Percentiles rank a stretch among this genome's conserved stretches.
Conservation (phyloP, 64 coral and sea anemone species). For the Orbicella faveolata region DNA sequence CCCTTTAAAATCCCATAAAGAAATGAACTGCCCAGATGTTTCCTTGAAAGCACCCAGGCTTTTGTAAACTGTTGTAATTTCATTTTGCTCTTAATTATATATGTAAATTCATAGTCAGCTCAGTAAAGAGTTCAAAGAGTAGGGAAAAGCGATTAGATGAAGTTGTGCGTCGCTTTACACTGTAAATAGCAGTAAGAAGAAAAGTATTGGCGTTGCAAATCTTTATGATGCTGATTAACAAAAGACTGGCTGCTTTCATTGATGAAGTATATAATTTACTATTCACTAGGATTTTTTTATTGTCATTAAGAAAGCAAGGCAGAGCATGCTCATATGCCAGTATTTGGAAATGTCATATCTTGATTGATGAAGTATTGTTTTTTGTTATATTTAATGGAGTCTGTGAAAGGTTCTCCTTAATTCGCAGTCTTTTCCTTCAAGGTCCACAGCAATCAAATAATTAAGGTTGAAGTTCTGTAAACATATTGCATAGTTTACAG, state of each 20-base stretch:
- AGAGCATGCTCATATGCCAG: neutral
- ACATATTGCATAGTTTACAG: too few species aligned
- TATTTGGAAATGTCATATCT: neutral
- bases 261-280: neutral
- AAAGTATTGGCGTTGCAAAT: neutral
- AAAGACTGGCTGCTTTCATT: neutral
- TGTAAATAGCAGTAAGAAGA: neutral
- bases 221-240: neutral
- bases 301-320: neutral
- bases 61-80: neutral
- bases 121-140: neutral
- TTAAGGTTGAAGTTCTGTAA: too few species aligned
- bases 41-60: neutral
- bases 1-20: too few species aligned
- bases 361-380: neutral
- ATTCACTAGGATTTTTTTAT: constrained; percentile 8
- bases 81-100: too few species aligned
- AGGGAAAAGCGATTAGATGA: neutral
- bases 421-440: neutral
- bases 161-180: neutral
- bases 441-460: too few species aligned
- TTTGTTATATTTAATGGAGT: constrained; percentile 10
- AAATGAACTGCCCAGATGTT: too few species aligned
- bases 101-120: too few species aligned
- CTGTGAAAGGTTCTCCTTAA: neutral